These are phyloP conservation scores for Perca fluviatilis DNA, from an alignment of 2,113 vertebrate species.

Conservation along the genomic window DNA sequence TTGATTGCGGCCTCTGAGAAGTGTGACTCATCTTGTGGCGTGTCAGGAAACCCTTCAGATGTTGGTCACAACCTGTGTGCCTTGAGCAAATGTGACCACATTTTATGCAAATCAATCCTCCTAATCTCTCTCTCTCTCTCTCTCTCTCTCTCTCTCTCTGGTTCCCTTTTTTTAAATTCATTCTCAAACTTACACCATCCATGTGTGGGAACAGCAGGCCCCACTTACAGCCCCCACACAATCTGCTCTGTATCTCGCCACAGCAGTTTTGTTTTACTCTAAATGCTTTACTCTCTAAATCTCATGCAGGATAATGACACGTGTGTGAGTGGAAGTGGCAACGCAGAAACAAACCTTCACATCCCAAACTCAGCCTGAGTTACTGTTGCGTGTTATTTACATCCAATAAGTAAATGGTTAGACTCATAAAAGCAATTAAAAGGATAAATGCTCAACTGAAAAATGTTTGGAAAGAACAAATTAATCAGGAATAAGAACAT, in stretches of 20 bases:
- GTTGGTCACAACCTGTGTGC: slow-evolving; percentile 55
- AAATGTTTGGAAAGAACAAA: slow-evolving; percentile 28
- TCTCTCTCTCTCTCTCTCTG: not conserved
- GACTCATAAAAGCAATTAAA: not conserved
- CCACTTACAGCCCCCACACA: not conserved
- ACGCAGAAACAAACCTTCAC: slow-evolving; percentile 3
- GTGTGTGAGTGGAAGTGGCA: slow-evolving; percentile 47
- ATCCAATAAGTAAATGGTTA: not conserved
- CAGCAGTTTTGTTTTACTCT: slow-evolving; percentile 38
- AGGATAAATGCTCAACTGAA: slow-evolving; percentile 6
- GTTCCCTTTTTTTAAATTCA: slow-evolving; percentile 15
- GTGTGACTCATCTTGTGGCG: slow-evolving; percentile 75
- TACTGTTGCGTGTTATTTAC: slow-evolving; percentile 14
- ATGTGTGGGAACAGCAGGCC: not conserved
- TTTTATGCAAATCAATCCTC: slow-evolving; percentile 42
- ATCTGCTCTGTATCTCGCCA: not conserved
- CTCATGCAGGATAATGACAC: slow-evolving; percentile 51
- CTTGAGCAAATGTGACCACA: slow-evolving; percentile 50
- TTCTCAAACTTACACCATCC: slow-evolving; percentile 25
- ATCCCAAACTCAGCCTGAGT: not conserved
- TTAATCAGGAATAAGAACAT: slow-evolving; percentile 18
- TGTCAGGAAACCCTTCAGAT: slow-evolving; percentile 82
- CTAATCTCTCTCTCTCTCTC: not conserved
- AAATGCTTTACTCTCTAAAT: slow-evolving; percentile 1
- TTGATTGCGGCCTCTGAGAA: slow-evolving; percentile 79